Evolutionary conservation across 2,888 invertebrate genomes (phyloP).

Genomic region (Apodemia hepburni): DNA sequence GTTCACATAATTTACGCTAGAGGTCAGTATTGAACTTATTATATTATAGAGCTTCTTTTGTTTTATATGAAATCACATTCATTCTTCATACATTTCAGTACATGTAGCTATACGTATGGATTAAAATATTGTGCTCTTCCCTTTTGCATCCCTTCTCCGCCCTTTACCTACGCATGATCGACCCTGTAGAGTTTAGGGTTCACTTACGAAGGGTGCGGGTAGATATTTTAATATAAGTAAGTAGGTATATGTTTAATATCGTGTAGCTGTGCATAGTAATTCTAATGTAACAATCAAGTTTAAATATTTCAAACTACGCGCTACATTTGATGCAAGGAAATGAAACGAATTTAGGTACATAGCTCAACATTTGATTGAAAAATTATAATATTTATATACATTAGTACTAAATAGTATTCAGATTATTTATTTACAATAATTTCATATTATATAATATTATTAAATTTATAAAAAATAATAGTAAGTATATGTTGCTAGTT

Average conservation of each 20-base stretch:
- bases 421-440: too few relatives aligned
- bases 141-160: constrained; percentile 77
- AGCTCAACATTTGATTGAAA: neutral
- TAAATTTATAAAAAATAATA: too few relatives aligned
- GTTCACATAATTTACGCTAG: constrained; percentile 73
- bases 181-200: constrained; percentile 75
- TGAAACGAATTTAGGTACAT: neutral
- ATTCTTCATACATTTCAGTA: constrained; percentile 24
- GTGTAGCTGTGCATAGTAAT: too few relatives aligned
- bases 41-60: constrained; percentile 28
- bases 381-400: too few relatives aligned
- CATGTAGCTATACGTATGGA: constrained; percentile 48
- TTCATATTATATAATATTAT: too few relatives aligned
- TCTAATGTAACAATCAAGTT: neutral
- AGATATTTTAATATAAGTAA: neutral
- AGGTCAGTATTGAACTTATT: constrained; percentile 64
- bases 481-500: too few relatives aligned
- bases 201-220: constrained; percentile 30
- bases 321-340: constrained; percentile 1
- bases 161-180: constrained; percentile 76
- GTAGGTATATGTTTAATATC: neutral
- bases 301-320: constrained; percentile 2
- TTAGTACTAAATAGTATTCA: too few relatives aligned
- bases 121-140: constrained; percentile 75
- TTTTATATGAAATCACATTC: constrained; percentile 25